Evolutionary conservation across 2,797 vertebrate species (phyloP), one percentile per base, ranked within the genome.

Genomic region (Artibeus lituratus): DNA sequence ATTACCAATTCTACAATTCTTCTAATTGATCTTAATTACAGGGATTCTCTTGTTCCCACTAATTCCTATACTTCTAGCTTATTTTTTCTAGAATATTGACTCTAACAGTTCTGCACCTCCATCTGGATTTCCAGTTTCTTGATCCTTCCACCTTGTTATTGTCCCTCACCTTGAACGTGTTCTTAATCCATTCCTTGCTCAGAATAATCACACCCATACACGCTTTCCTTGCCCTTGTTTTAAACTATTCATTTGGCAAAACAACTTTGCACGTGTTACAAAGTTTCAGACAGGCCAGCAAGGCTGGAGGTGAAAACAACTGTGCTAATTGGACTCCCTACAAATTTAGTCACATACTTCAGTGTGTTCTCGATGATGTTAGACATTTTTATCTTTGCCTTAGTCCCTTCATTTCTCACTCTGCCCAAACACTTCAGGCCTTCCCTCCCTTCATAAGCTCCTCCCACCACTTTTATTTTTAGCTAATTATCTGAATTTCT

Each of bases 391-490:
- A 1, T 2, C 1, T 72, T 59, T 37, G 19, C 18, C 19, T 47
- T 53, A 5, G 7, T 0, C 32, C 2, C 1, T 89, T 95, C 10
- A 49, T 11, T 32, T 70, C 57, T 22, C 12, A 51, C 6, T 32
- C n/a, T 29, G 12, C 1, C 32, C 32, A 37, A 7, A 6, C 15
- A 42, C 21, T n/a, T 51, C 15, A 44, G 1, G 39, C 1, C 3
- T 92, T 84, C 76, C 0, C 12, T 87, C 7, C 51, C 14, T 78
- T 59, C 32, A 35, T 7, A 35, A 57, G 15, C 11, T 3, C 32
- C 24, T n/a, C 10, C 22, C 55, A 1, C 55, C 11, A n/a, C 70
- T 62, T 70, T 47, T 11, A 49, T 12, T 88, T 76, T 59, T 11
- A 29, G 18, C 7, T 22, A 4, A 77, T 80, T 80, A 62, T 74